Evolutionary conservation across 2,888 invertebrate species (phyloP).

Genomic region (Ophion slaviceki): DNA sequence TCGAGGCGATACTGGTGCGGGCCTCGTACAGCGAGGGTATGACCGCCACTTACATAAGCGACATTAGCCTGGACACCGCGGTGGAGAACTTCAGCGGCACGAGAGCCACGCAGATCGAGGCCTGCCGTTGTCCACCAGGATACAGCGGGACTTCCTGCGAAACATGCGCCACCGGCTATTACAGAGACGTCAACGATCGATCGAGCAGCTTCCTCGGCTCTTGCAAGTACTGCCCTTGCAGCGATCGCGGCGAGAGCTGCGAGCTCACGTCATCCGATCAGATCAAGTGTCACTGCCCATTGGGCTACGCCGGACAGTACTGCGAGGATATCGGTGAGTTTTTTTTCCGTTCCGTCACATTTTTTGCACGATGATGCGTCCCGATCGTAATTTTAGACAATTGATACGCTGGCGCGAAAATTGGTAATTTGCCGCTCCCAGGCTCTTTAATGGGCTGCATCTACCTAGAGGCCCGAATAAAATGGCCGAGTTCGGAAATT

Average conservation of each 20-base stretch:
- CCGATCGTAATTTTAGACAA: too few species aligned
- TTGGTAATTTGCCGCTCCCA: too few species aligned
- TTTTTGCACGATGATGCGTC: neutral
- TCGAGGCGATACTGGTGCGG: slow-evolving; percentile 93
- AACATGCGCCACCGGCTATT: slow-evolving; percentile 89
- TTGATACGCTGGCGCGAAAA: too few species aligned
- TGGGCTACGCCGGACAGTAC: slow-evolving; percentile 88
- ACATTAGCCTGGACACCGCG: slow-evolving; percentile 94
- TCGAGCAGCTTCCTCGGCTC: slow-evolving; percentile 84
- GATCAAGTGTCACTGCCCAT: slow-evolving; percentile 89
- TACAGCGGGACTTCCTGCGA: slow-evolving; percentile 95
- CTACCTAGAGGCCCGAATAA: too few species aligned
- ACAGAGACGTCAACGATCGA: slow-evolving; percentile 87
- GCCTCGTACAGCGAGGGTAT: slow-evolving; percentile 89
- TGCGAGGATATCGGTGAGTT: slow-evolving; percentile 86
- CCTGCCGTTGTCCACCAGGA: slow-evolving; percentile 93
- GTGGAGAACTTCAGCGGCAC: slow-evolving; percentile 87
- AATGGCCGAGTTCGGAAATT: too few species aligned
- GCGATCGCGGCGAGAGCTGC: slow-evolving; percentile 89
- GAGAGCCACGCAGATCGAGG: slow-evolving; percentile 92
- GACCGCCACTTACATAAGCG: slow-evolving; percentile 89
- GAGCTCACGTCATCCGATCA: slow-evolving; percentile 81
- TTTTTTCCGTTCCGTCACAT: neutral
- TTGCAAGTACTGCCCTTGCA: slow-evolving; percentile 92
- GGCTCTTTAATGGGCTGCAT: too few species aligned